phyloP scores from a whole-genome alignment of 2,888 invertebrate genomes.

The Lordiphosa andalusiaca region DNA sequence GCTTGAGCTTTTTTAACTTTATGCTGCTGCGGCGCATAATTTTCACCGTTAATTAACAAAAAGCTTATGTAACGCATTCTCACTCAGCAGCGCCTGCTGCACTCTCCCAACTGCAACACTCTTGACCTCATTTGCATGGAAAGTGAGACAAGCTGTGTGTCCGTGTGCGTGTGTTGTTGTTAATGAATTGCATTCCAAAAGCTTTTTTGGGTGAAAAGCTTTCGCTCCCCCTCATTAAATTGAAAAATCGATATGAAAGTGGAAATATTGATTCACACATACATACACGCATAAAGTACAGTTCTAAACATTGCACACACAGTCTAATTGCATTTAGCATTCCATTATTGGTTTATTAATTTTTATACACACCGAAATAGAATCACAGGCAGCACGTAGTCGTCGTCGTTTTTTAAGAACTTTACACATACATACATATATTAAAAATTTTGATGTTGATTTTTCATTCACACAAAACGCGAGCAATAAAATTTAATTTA shows the following conservation, averaged over 20 bases:
- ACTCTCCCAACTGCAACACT: constrained; percentile 66
- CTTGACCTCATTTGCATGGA: constrained; percentile 74
- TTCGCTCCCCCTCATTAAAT: constrained; percentile 34
- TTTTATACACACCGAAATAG: constrained; percentile 70
- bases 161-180: constrained; percentile 41
- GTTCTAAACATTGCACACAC: constrained; percentile 51
- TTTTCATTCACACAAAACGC: constrained; percentile 25
- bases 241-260: constrained; percentile 71
- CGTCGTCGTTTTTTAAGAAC: constrained; percentile 61
- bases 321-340: constrained; percentile 14
- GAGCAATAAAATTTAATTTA: constrained; percentile 72
- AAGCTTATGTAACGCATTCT: constrained; percentile 64
- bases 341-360: constrained; percentile 4
- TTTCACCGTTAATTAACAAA: constrained; percentile 12
- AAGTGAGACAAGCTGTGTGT: constrained; percentile 23
- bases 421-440: constrained; percentile 57
- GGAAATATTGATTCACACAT: constrained; percentile 65
- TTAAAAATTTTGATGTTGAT: constrained; percentile 61
- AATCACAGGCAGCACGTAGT: constrained; percentile 75
- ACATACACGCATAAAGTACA: constrained; percentile 54
- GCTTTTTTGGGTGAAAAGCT: constrained; percentile 54
- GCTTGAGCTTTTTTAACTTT: constrained; percentile 10
- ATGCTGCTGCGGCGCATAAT: constrained; percentile 30
- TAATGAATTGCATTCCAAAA: constrained; percentile 43
- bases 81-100: constrained; percentile 11